Evolutionary conservation across 2,797 vertebrate genomes (phyloP).

Genomic region (Typhlichthys eigenmanni): DNA sequence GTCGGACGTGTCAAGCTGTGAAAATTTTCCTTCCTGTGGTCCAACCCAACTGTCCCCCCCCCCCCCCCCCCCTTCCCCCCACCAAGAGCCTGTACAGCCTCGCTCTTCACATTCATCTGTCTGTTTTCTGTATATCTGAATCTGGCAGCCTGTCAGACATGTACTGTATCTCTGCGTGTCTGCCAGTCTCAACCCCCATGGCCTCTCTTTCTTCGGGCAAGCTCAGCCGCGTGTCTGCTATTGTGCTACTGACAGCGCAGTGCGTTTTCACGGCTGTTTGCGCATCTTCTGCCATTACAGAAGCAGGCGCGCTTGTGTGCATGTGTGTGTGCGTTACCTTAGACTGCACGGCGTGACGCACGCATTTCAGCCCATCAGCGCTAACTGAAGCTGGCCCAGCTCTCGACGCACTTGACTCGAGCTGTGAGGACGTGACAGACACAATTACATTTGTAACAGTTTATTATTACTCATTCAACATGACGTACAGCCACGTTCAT

Average conservation of each 20-base stretch:
- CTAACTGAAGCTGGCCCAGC: slow-evolving; percentile 41
- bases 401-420: slow-evolving; percentile 36
- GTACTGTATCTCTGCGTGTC: slow-evolving; percentile 30
- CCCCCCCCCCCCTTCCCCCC: background rate
- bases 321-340: slow-evolving; percentile 75
- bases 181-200: slow-evolving; percentile 11
- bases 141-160: slow-evolving; percentile 42
- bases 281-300: background rate
- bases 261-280: background rate
- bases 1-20: slow-evolving; percentile 15
- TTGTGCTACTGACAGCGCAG: background rate
- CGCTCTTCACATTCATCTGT: slow-evolving; percentile 19
- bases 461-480: too few species aligned
- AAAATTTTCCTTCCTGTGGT: background rate
- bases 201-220: slow-evolving; percentile 27
- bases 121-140: slow-evolving; percentile 17
- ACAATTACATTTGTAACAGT: background rate
- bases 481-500: too few species aligned
- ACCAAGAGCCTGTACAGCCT: background rate
- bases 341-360: slow-evolving; percentile 78
- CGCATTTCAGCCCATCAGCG: slow-evolving; percentile 66
- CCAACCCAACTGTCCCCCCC: background rate
- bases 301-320: slow-evolving; percentile 1
- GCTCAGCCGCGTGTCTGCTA: slow-evolving; percentile 8
- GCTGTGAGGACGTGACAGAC: slow-evolving; percentile 43